These are phyloP conservation scores for Spodoptera exigua DNA, from an alignment of 2,888 invertebrate genomes.

Conservation along the genomic window DNA sequence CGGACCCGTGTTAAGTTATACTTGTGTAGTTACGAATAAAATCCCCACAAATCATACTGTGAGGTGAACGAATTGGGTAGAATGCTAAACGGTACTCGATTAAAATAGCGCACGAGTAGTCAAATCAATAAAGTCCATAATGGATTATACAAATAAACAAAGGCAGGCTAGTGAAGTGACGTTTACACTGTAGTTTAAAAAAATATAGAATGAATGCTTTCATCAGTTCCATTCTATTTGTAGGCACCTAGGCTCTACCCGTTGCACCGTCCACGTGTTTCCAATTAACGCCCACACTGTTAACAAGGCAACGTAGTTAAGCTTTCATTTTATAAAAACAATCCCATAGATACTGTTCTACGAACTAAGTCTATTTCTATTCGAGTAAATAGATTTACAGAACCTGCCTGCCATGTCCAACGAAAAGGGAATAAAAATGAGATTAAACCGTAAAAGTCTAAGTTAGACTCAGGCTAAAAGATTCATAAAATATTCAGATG, in stretches of 20 bases:
- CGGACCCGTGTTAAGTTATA: background rate
- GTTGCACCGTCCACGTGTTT: constrained; percentile 69
- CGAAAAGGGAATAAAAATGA: constrained; percentile 28
- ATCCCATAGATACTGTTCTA: constrained; percentile 22
- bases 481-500: constrained; percentile 31
- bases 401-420: constrained; percentile 17
- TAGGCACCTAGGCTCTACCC: constrained; percentile 62
- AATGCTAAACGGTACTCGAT: constrained; percentile 9
- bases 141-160: constrained; percentile 10
- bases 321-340: constrained; percentile 54
- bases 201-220: constrained; percentile 45
- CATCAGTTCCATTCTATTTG: constrained; percentile 65
- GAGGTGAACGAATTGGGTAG: constrained; percentile 13
- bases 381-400: constrained; percentile 11
- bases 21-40: background rate
- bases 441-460: constrained; percentile 11
- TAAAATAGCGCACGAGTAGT: constrained; percentile 6
- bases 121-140: constrained; percentile 5
- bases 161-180: constrained; percentile 25
- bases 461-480: constrained; percentile 13
- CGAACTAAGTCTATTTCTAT: constrained; percentile 32
- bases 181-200: constrained; percentile 25
- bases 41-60: constrained; percentile 10
- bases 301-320: constrained; percentile 46
- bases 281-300: constrained; percentile 66